Conservation (phyloP, 2,797 vertebrate genomes). For the Cossypha caffra region DNA sequence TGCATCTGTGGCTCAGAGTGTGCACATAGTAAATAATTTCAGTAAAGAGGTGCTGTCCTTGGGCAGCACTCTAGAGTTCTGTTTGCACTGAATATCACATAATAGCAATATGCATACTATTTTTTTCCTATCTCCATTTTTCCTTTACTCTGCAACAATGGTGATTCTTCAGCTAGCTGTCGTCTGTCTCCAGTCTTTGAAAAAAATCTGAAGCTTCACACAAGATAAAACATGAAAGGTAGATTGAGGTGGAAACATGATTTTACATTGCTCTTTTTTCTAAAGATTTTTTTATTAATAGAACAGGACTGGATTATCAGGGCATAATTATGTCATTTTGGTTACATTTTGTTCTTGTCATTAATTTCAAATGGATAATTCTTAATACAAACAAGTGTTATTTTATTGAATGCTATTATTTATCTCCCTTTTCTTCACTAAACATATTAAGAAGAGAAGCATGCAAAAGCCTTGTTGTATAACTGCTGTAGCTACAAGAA, state of each 20-base stretch:
- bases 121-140: background rate
- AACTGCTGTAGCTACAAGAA: background rate
- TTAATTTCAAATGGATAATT: background rate
- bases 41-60: background rate
- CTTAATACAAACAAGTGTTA: background rate
- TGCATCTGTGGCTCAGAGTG: background rate
- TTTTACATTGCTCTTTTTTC: background rate
- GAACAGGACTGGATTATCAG: background rate
- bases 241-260: background rate
- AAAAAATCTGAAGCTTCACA: background rate
- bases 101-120: background rate
- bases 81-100: background rate
- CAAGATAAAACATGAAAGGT: background rate
- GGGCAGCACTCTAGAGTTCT: background rate
- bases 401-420: background rate
- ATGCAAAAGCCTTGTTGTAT: background rate
- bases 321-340: background rate
- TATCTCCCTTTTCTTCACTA: background rate
- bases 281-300: background rate
- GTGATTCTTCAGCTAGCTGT: background rate
- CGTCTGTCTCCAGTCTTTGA: background rate
- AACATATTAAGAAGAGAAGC: background rate
- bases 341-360: background rate
- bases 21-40: background rate
- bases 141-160: background rate